Conservation (phyloP, 1,140 invertebrate species). For the Tenebrio molitor region DNA sequence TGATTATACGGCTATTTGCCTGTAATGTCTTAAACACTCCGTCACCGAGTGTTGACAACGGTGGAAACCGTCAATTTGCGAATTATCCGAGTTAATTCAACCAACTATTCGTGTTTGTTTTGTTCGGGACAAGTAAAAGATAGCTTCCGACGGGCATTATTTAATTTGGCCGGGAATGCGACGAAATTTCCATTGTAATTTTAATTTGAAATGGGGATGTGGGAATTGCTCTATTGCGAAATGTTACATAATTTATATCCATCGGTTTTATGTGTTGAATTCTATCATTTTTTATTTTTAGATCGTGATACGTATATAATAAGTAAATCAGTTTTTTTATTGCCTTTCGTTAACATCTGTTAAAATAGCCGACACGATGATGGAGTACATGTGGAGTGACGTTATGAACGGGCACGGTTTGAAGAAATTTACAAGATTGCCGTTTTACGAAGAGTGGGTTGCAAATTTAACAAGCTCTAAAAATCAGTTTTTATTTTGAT, state of each 20-base stretch:
- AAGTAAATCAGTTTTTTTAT: constrained; percentile 19
- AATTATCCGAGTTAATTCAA: constrained; percentile 38
- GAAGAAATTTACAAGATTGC: too few species aligned
- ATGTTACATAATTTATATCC: constrained; percentile 26
- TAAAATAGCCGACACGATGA: background rate
- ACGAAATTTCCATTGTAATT: constrained; percentile 20
- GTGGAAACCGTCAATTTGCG: constrained; percentile 48
- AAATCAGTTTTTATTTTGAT: too few species aligned
- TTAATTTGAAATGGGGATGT: constrained; percentile 16
- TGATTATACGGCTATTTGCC: constrained; percentile 29
- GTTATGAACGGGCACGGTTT: too few species aligned
- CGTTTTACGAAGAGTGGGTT: too few species aligned
- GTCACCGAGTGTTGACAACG: constrained; percentile 27
- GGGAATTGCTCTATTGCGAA: constrained; percentile 3
- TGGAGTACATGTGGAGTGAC: too few species aligned
- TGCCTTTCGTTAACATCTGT: background rate
- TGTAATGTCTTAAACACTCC: constrained; percentile 35
- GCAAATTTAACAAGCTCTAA: too few species aligned
- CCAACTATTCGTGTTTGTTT: constrained; percentile 8
- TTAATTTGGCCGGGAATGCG: constrained; percentile 29
- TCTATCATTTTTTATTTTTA: constrained; percentile 44
- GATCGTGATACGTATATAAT: constrained; percentile 3
- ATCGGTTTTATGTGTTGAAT: constrained; percentile 3
- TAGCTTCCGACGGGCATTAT: constrained; percentile 26
- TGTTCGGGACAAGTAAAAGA: constrained; percentile 15